A percentile compares a stretch with the other conserved stretches of the same genome.
Conservation (phyloP, 1,140 invertebrate species). For the Drosophila simulans region DNA sequence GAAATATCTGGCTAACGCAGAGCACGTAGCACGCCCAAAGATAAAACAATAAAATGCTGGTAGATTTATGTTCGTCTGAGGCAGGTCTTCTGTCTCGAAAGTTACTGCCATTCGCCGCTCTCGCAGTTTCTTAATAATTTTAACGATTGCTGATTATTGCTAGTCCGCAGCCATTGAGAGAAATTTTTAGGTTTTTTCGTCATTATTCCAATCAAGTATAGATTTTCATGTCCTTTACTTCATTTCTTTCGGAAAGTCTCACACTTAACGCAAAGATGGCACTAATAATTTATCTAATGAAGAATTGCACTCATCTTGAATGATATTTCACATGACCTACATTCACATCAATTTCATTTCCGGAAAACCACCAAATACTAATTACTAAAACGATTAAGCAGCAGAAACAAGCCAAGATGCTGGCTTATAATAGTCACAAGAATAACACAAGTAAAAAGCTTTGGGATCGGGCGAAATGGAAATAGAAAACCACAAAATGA, state of each 20-base stretch:
- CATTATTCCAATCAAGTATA: neutral
- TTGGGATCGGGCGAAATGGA: slow-evolving; percentile 33
- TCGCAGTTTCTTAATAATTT: slow-evolving; percentile 38
- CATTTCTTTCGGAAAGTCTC: too few relatives aligned
- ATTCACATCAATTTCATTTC: slow-evolving; percentile 17
- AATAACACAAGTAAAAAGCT: slow-evolving; percentile 29
- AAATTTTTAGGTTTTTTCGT: neutral
- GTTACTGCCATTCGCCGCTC: slow-evolving; percentile 24
- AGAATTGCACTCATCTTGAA: neutral
- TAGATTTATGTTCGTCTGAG: slow-evolving; percentile 27
- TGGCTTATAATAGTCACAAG: slow-evolving; percentile 49
- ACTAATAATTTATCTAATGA: slow-evolving; percentile 7
- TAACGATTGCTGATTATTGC: slow-evolving; percentile 37
- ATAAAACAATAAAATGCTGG: slow-evolving; percentile 16
- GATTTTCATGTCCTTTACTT: neutral
- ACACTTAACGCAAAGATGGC: too few relatives aligned
- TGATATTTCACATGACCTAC: slow-evolving; percentile 22
- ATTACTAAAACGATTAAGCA: slow-evolving; percentile 70
- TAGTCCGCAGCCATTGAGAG: neutral
- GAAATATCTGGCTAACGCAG: slow-evolving; percentile 40
- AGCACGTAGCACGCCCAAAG: slow-evolving; percentile 30
- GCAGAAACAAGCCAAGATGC: slow-evolving; percentile 21
- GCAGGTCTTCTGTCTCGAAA: slow-evolving; percentile 25
- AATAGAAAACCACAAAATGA: slow-evolving; percentile 72
- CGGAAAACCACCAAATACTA: slow-evolving; percentile 45